Evolutionary conservation across 2,797 vertebrate species (phyloP).

Genomic region (Huso huso): DNA sequence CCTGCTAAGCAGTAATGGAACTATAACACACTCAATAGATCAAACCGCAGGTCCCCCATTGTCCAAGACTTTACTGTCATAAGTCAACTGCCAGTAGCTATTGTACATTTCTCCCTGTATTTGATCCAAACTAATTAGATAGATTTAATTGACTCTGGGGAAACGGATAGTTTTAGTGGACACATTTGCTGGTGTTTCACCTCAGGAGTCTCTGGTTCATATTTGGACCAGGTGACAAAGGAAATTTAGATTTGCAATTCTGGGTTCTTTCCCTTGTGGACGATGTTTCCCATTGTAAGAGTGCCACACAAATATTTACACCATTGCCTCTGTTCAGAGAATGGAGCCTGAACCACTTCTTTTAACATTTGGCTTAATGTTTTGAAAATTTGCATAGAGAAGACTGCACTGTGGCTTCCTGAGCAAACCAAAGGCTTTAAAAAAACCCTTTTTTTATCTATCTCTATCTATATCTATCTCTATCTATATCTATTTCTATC

Average conservation of each 20-base stretch:
- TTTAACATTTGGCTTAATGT: too few relatives aligned
- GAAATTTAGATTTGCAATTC: slow-evolving; percentile 28
- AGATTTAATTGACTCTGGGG: slow-evolving; percentile 66
- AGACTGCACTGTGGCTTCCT: too few relatives aligned
- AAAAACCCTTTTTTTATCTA: too few relatives aligned
- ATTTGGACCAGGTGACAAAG: slow-evolving; percentile 30
- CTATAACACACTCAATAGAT: not conserved
- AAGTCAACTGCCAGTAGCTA: slow-evolving; percentile 50
- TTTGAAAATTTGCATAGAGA: too few relatives aligned
- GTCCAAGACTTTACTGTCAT: slow-evolving; percentile 9
- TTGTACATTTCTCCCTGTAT: slow-evolving; percentile 56
- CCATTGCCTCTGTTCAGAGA: too few relatives aligned
- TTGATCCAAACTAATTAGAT: slow-evolving; percentile 69
- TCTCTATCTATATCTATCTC: too few relatives aligned
- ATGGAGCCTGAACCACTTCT: too few relatives aligned
- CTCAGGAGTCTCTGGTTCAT: slow-evolving; percentile 6
- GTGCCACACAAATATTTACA: too few relatives aligned
- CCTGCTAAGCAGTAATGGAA: slow-evolving; percentile 5
- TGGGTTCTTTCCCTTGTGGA: not conserved
- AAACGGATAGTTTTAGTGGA: slow-evolving; percentile 37
- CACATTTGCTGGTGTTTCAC: slow-evolving; percentile 42
- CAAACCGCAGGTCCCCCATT: not conserved
- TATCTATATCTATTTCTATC: too few relatives aligned
- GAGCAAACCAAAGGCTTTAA: too few relatives aligned
- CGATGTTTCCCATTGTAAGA: too few relatives aligned